Conservation (phyloP, 2,113 vertebrate species). For the Plecotus auritus region DNA sequence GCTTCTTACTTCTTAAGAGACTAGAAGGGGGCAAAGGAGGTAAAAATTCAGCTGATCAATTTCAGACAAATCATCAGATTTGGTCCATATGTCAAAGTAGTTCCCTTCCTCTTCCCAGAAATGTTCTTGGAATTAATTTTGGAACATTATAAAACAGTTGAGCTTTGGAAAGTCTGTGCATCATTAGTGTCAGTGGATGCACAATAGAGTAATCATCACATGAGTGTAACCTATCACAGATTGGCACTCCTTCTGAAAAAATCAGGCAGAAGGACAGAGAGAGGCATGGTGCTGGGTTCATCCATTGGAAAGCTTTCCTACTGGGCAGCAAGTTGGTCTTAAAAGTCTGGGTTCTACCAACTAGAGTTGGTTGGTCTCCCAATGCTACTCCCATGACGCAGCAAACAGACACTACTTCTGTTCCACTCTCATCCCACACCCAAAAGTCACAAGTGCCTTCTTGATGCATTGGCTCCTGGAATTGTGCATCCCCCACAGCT, state of each 20-base stretch:
- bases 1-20: slow-evolving; percentile 29
- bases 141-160: slow-evolving; percentile 67
- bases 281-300: slow-evolving; percentile 56
- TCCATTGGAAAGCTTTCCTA: slow-evolving; percentile 54
- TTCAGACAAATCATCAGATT: slow-evolving; percentile 56
- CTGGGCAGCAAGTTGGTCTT: slow-evolving; percentile 59
- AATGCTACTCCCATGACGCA: slow-evolving; percentile 26
- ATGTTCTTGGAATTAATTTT: slow-evolving; percentile 67
- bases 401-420: slow-evolving; percentile 66
- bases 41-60: slow-evolving; percentile 11
- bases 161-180: slow-evolving; percentile 70
- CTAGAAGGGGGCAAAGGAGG: not conserved
- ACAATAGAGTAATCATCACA: slow-evolving; percentile 67
- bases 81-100: slow-evolving; percentile 57
- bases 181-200: slow-evolving; percentile 65
- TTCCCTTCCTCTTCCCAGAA: slow-evolving; percentile 76
- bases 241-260: slow-evolving; percentile 50
- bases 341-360: slow-evolving; percentile 35
- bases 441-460: slow-evolving; percentile 62
- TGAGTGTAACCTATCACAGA: slow-evolving; percentile 64
- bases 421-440: slow-evolving; percentile 59
- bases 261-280: slow-evolving; percentile 27
- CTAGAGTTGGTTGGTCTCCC: slow-evolving; percentile 31
- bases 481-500: not conserved
- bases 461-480: slow-evolving; percentile 54